Conservation (phyloP, 2,113 vertebrate species). For the Martes martes region DNA sequence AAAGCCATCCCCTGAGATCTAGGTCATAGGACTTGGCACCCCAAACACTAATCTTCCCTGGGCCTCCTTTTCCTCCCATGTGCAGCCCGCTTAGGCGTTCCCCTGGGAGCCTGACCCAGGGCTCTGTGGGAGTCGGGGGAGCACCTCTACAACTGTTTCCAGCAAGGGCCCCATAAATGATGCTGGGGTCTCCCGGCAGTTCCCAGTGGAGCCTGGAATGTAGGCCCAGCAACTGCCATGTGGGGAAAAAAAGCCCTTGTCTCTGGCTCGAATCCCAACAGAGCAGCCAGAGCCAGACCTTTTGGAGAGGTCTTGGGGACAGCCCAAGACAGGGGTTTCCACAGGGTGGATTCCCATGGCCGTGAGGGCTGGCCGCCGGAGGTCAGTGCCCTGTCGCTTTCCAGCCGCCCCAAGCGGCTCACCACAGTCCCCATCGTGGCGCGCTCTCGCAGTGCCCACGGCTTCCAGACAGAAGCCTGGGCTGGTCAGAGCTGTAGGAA, state of each 20-base stretch:
- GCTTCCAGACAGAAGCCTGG: neutral
- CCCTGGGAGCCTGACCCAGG: neutral
- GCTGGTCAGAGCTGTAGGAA: neutral
- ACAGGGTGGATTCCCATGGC: neutral
- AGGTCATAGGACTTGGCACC: neutral
- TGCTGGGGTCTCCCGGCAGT: neutral
- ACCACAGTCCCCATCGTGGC: neutral
- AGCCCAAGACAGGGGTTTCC: neutral
- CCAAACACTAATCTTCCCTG: neutral
- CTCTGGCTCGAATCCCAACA: neutral
- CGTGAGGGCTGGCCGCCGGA: neutral
- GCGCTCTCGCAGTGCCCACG: neutral
- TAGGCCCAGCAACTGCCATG: accelerated
- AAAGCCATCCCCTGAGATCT: neutral
- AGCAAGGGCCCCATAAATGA: neutral
- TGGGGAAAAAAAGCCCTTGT: neutral
- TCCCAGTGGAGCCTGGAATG: neutral
- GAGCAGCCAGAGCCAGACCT: neutral
- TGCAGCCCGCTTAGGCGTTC: accelerated
- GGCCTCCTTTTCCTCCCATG: neutral
- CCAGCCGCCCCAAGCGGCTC: neutral
- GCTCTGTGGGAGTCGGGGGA: neutral
- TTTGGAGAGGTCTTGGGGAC: neutral
- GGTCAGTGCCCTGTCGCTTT: accelerated
- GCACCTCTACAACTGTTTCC: too few species aligned